phyloP scores from a whole-genome alignment of 2,797 vertebrate genomes.

The Myotis pilosus region DNA sequence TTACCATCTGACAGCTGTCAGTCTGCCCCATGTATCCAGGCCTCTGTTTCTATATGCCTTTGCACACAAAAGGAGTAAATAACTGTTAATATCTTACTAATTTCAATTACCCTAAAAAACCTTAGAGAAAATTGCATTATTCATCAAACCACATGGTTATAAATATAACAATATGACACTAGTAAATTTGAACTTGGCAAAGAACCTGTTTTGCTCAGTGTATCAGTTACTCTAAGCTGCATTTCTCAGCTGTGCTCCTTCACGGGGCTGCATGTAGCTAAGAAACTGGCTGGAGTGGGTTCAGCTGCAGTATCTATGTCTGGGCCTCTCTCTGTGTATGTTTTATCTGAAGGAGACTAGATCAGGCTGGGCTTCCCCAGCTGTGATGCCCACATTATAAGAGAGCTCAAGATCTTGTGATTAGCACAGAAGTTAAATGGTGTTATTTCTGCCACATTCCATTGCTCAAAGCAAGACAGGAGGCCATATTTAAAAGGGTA shows the following conservation, averaged over 20 bases:
- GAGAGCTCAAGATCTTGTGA: not conserved
- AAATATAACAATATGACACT: not conserved
- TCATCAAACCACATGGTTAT: not conserved
- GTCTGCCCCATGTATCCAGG: not conserved
- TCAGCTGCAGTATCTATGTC: not conserved
- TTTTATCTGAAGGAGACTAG: not conserved
- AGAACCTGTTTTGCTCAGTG: not conserved
- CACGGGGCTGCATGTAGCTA: not conserved
- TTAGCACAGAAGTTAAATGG: not conserved
- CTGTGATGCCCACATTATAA: not conserved
- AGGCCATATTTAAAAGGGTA: not conserved
- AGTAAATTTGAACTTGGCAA: not conserved
- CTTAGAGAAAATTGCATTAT: not conserved
- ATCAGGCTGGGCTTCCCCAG: not conserved
- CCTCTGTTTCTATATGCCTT: not conserved
- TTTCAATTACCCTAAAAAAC: not conserved
- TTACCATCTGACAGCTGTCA: not conserved
- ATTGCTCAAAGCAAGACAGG: not conserved
- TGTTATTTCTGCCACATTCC: not conserved
- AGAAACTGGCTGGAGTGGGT: not conserved
- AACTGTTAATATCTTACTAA: not conserved
- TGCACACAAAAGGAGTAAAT: not conserved
- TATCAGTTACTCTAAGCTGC: not conserved
- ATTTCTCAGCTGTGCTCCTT: not conserved
- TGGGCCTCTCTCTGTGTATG: not conserved